Evolutionary conservation across 2,888 invertebrate species (phyloP).

Genomic region (Ischnura elegans): DNA sequence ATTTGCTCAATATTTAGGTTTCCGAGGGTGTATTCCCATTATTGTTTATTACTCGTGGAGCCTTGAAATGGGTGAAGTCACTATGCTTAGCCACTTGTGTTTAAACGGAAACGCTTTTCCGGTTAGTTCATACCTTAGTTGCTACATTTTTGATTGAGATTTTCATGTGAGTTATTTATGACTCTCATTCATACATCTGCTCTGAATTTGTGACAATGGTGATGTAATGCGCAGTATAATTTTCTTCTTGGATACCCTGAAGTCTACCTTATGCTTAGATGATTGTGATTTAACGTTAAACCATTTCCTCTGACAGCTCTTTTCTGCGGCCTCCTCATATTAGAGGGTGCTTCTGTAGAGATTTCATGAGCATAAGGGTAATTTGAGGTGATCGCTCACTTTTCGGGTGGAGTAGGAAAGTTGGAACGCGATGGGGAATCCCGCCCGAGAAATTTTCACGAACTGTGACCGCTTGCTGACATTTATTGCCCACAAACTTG

Average conservation of each 20-base stretch:
- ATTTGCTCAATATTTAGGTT: too few species aligned
- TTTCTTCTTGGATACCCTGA: not conserved
- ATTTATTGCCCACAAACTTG: too few species aligned
- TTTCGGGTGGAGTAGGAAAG: not conserved
- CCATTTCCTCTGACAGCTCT: not conserved
- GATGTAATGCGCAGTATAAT: not conserved
- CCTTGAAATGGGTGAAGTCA: too few species aligned
- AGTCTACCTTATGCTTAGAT: not conserved
- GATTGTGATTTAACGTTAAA: not conserved
- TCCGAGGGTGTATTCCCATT: too few species aligned
- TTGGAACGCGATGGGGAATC: not conserved
- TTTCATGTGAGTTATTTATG: too few species aligned
- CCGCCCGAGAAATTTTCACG: not conserved
- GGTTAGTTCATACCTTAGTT: too few species aligned
- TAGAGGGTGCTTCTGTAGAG: not conserved
- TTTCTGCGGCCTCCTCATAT: not conserved
- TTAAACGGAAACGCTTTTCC: too few species aligned
- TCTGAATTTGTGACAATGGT: not conserved
- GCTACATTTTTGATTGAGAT: too few species aligned
- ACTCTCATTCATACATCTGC: not conserved
- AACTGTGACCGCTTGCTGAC: not conserved
- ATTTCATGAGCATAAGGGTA: not conserved
- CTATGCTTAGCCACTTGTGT: too few species aligned
- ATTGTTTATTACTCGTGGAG: too few species aligned
- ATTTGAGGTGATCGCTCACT: conserved; percentile 1